phyloP scores from a whole-genome alignment of 2,113 vertebrate genomes.

The Sphaerodactylus townsendi region DNA sequence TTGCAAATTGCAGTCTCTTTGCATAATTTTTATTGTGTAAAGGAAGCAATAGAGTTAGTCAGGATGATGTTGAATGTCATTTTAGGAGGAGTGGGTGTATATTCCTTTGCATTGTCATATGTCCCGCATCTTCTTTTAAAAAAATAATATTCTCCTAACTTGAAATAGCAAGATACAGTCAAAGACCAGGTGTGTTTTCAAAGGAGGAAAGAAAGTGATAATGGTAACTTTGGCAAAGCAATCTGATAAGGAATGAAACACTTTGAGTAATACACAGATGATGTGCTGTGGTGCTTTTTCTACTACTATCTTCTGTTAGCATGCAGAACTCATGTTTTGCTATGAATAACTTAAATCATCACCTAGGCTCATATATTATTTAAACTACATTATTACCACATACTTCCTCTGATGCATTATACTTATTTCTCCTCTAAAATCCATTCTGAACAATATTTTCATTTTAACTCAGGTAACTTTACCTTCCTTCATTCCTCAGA shows the following conservation, averaged over 20 bases:
- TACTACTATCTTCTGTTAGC: conserved; percentile 45
- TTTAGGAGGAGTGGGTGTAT: conserved; percentile 26
- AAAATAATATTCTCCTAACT: conserved; percentile 44
- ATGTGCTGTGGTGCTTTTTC: conserved; percentile 16
- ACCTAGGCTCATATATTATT: conserved; percentile 42
- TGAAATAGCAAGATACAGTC: conserved; percentile 47
- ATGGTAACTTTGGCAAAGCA: conserved; percentile 46
- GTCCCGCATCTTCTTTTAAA: conserved; percentile 27
- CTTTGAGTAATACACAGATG: conserved; percentile 35
- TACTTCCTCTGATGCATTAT: conserved; percentile 26
- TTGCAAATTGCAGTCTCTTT: conserved; percentile 16
- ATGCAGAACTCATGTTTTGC: conserved; percentile 32
- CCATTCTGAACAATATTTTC: not conserved
- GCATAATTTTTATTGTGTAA: not conserved
- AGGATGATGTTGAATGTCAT: conserved; percentile 27
- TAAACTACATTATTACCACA: conserved; percentile 31
- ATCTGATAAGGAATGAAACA: conserved; percentile 56
- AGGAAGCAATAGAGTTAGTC: not conserved
- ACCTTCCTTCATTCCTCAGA: not conserved
- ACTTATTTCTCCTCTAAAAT: not conserved
- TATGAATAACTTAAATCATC: conserved; percentile 45
- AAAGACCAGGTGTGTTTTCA: conserved; percentile 52
- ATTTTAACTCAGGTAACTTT: not conserved
- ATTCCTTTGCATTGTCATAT: conserved; percentile 59
- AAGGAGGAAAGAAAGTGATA: conserved; percentile 47